phyloP scores from a whole-genome alignment of 30 jellyfish, hydroid and myxozoan genomes.

The Clytia hemisphaerica region DNA sequence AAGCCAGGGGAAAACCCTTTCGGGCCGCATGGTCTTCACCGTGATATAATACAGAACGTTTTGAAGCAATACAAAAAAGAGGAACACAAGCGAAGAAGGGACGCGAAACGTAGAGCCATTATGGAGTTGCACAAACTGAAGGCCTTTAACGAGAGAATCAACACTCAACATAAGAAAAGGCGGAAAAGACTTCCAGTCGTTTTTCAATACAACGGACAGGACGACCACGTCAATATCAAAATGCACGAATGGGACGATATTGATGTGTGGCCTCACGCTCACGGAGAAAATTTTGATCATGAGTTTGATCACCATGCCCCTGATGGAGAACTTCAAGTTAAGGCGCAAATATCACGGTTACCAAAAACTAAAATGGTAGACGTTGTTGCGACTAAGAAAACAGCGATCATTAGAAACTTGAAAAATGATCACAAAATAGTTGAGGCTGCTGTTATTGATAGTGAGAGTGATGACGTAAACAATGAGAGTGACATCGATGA shows the following conservation, averaged over 20 bases:
- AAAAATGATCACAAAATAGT: too few relatives aligned
- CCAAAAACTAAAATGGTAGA: too few relatives aligned
- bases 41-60: background rate
- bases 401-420: too few relatives aligned
- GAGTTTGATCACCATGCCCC: too few relatives aligned
- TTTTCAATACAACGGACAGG: slow-evolving; percentile 1
- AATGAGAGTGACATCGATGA: background rate
- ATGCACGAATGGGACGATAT: slow-evolving; percentile 17
- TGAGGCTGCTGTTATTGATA: background rate
- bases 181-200: slow-evolving; percentile 8
- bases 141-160: background rate
- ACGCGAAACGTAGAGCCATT: background rate
- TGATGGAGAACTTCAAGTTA: too few relatives aligned
- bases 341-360: too few relatives aligned
- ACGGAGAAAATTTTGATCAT: too few relatives aligned
- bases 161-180: background rate
- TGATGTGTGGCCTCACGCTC: background rate
- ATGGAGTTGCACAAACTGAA: too few relatives aligned
- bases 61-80: slow-evolving; percentile 3
- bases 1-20: background rate
- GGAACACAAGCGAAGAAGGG: background rate
- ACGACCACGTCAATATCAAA: slow-evolving; percentile 7
- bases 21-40: slow-evolving; percentile 4
- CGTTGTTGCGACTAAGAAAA: too few relatives aligned
- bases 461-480: background rate